Percentiles rank a stretch among this genome's conserved stretches.
Evolutionary conservation across 2,797 vertebrate genomes (phyloP).

Genomic region (Sebastes goodei): DNA sequence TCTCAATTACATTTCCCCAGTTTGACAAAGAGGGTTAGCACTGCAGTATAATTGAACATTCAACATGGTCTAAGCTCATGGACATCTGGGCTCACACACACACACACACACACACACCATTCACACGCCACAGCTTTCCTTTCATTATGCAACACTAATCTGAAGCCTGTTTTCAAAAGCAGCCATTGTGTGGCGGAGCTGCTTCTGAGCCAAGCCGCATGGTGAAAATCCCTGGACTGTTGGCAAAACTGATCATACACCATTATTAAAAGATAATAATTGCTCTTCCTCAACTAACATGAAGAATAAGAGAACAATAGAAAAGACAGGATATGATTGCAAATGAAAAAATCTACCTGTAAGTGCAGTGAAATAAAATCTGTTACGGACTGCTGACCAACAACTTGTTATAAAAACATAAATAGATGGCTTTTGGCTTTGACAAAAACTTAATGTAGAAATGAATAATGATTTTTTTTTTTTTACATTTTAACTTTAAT

Average conservation of each 20-base stretch:
- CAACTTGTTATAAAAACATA: neutral
- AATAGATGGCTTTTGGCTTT: neutral
- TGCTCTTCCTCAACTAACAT: no score
- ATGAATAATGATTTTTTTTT: no score
- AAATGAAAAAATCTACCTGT: neutral
- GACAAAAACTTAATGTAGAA: no score
- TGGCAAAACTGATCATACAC: neutral
- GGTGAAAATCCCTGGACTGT: neutral
- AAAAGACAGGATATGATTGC: neutral
- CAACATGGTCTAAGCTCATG: neutral
- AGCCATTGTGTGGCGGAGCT: slow-evolving; percentile 21
- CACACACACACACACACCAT: neutral
- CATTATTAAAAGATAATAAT: no score
- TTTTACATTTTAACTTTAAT: no score
- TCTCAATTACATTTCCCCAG: neutral
- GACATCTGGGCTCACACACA: slow-evolving; percentile 3
- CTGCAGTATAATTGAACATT: neutral
- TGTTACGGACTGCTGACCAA: neutral
- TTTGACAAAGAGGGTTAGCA: neutral
- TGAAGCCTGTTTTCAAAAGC: slow-evolving; percentile 7
- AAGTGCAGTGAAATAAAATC: neutral
- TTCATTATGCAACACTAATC: slow-evolving; percentile 38
- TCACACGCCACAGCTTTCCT: slow-evolving; percentile 17
- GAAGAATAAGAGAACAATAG: no score
- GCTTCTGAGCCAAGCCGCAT: neutral